Conservation (phyloP, 2,888 invertebrate genomes). For the Cyrtodaria siliqua region DNA sequence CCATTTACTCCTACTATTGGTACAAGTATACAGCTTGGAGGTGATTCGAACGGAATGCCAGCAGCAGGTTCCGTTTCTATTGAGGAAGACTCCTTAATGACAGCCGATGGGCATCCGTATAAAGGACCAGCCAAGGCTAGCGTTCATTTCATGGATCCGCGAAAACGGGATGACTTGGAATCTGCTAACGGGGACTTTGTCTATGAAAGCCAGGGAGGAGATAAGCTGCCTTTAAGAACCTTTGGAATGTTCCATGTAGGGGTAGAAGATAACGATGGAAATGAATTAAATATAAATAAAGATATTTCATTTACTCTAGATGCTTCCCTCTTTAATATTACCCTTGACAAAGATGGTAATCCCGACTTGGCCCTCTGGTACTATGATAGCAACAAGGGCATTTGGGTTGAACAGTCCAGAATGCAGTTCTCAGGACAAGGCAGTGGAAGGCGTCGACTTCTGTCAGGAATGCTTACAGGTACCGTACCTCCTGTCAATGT, state of each 20-base stretch:
- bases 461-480: neutral
- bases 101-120: constrained; percentile 26
- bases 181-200: constrained; percentile 47
- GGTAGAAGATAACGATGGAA: constrained; percentile 28
- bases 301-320: constrained; percentile 33
- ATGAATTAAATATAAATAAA: constrained; percentile 31
- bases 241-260: constrained; percentile 47
- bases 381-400: constrained; percentile 48
- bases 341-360: constrained; percentile 27
- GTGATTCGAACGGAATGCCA: constrained; percentile 1
- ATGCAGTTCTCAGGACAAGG: constrained; percentile 13
- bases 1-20: constrained; percentile 19
- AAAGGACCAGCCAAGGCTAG: constrained; percentile 32
- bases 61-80: constrained; percentile 32
- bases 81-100: constrained; percentile 27
- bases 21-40: constrained; percentile 28
- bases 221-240: constrained; percentile 34
- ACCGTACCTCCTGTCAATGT: constrained; percentile 13
- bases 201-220: constrained; percentile 23
- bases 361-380: constrained; percentile 48
- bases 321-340: constrained; percentile 38
- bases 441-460: constrained; percentile 2
- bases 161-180: constrained; percentile 37
- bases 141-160: constrained; percentile 50
- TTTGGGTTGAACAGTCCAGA: constrained; percentile 43